Evolutionary conservation across 2,797 vertebrate genomes (phyloP), one percentile per base, ranked within the genome.

Genomic region (Syngnathus rostellatus): DNA sequence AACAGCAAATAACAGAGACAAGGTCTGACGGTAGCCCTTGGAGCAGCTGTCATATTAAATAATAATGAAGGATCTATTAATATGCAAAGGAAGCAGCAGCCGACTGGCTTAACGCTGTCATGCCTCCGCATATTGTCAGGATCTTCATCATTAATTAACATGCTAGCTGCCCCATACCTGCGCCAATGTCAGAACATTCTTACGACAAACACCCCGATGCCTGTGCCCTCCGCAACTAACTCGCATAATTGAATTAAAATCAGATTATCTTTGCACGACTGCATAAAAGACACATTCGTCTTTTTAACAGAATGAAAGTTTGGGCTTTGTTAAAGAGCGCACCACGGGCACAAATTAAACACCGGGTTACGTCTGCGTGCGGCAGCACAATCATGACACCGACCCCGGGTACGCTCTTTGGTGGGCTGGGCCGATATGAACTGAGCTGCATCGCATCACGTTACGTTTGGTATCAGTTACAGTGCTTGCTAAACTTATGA

Each of bases 1-100:
- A 92, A 91, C 88, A 90, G 90, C 90, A 91, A 92, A 92, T 92
- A 93, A 92, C 89, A 86, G 89, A 90, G 87, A 91, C 83, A 84
- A 89, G 91, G 91, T 92, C 90, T 90, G 91, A 92, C 88, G 90
- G 86, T 90, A 90, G 91, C 91, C 92, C 91, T 92, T 84, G 87
- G 90, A 93, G 92, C 92, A 92, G 91, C 91, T 93, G 92, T 93
- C 92, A 93, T 91, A 93, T 93, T 92, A 93, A 93, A 93, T 93
- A 92, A 93, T 92, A 93, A 92, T 93, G 92, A 93, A 92, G 89
- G 89, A 90, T 93, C 91, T 93, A 93, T 93, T 93, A 93, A 93
- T 92, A 93, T 93, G 91, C 91, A 93, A 92, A 91, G 90, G 88
- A 92, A 92, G 88, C 91, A 90, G 90, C 89, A 90, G 91, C 89